phyloP scores from a whole-genome alignment of 1,140 invertebrate species.

The Spodoptera litura region DNA sequence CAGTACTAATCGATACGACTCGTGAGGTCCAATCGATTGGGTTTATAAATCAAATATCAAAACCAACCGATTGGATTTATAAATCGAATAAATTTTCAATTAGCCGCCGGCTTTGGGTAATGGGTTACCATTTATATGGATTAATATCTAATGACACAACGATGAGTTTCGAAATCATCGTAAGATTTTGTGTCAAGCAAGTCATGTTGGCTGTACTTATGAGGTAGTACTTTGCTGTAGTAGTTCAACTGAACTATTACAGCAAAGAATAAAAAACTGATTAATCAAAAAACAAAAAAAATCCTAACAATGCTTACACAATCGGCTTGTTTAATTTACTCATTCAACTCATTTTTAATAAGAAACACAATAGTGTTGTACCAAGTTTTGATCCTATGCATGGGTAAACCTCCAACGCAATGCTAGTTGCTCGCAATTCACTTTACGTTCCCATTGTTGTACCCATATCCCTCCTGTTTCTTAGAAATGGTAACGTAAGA shows the following conservation, averaged over 20 bases:
- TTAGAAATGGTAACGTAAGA: constrained; percentile 33
- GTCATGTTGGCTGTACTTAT: no score
- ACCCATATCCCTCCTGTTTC: constrained; percentile 33
- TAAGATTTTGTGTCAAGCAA: constrained; percentile 6
- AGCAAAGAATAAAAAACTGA: no score
- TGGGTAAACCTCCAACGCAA: not conserved
- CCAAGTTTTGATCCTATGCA: not conserved
- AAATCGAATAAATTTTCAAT: constrained; percentile 47
- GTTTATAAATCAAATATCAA: constrained; percentile 47
- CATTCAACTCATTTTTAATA: not conserved
- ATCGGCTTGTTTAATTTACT: not conserved
- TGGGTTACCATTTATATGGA: constrained; percentile 41
- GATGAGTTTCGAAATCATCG: constrained; percentile 28
- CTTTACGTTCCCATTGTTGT: constrained; percentile 49
- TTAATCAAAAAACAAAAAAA: no score
- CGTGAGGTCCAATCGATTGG: constrained; percentile 37
- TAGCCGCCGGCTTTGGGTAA: constrained; percentile 28
- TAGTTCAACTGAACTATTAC: no score
- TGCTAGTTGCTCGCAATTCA: constrained; percentile 30
- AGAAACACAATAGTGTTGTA: not conserved
- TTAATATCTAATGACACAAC: constrained; percentile 35
- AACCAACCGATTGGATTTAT: constrained; percentile 36
- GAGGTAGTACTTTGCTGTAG: no score
- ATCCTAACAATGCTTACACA: no score
- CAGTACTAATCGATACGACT: constrained; percentile 40